Base-by-base conservation (phyloP, 2,113 vertebrate genomes). In the Bos indicus region DNA sequence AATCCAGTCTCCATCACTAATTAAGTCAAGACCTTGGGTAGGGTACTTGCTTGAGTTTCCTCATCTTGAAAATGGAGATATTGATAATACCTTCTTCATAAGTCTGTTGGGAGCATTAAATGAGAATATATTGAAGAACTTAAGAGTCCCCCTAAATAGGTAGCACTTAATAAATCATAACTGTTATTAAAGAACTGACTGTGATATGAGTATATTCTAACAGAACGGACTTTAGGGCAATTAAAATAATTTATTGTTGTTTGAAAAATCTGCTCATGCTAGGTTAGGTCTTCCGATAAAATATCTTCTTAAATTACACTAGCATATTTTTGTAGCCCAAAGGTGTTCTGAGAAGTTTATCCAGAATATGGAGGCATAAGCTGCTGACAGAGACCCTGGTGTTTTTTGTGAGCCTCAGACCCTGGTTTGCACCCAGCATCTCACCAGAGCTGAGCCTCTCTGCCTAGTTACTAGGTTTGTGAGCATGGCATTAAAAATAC, bases 401-500 rank as follows among this genome's bases (percentile, higher is more conserved):
- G n/a, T 67, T 85, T 40, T 92, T 80, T 60, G 67, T 59, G 60
- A 92, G 60, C 77, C 89, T 97, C 60, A 48, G 67, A 88, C 52
- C 60, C 36, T 14, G 7, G 26, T 67, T 94, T 98, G 71, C 81
- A 95, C 26, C 54, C 81, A 83, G 40, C 23, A 21, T 81, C 77
- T 94, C 48, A 26, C 33, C 74, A 88, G 85, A 92, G 91, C 85
- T 62, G 52, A 89, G 90, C 33, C 56, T 96, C 59, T 96, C 88
- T 94, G 90, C 84, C 64, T 97, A 60, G 77, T 97, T 95, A 86
- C 82, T 64, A 88, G 82, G 43, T 91, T 96, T 95, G 93, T 64
- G 78, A 92, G 92, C 60, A 84, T 48, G 89, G 92, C 15, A 0
- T 96, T 95, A 97, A 97, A 98, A 97, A 98, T 92, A 91, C 40